Evolutionary conservation across 23 tunicate species (phyloP).

Genomic region (Trididemnum clinides): DNA sequence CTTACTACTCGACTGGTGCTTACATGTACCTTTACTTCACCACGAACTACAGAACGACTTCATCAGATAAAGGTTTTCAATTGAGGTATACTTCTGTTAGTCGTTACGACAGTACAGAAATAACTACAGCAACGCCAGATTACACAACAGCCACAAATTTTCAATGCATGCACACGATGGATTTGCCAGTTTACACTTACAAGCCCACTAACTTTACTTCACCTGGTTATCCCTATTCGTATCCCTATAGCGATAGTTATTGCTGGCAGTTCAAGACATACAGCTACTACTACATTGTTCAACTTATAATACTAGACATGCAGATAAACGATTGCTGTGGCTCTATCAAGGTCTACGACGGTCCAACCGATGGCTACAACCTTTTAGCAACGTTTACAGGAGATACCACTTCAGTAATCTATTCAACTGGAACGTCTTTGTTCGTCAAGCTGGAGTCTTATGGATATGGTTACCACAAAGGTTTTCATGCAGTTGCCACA

Average conservation of each 20-base stretch:
- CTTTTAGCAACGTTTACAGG: neutral
- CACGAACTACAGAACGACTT: neutral
- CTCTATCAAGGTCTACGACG: neutral
- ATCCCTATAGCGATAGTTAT: neutral
- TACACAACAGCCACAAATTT: neutral
- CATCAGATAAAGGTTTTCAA: neutral
- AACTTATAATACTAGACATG: neutral
- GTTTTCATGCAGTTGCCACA: neutral
- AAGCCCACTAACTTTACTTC: neutral
- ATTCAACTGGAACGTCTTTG: neutral
- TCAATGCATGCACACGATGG: neutral
- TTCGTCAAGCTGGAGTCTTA: neutral
- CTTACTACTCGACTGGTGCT: neutral
- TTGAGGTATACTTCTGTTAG: neutral
- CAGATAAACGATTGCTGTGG: neutral
- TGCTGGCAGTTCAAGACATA: neutral
- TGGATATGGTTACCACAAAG: neutral
- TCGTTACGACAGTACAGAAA: neutral
- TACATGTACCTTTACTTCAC: neutral
- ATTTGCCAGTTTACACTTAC: neutral
- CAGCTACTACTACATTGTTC: neutral
- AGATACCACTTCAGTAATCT: neutral
- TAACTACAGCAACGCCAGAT: neutral
- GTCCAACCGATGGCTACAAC: neutral
- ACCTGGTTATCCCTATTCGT: neutral